These are phyloP conservation scores for Drosophila leonis DNA, from an alignment of 2,888 invertebrate species.

Conservation along the genomic window DNA sequence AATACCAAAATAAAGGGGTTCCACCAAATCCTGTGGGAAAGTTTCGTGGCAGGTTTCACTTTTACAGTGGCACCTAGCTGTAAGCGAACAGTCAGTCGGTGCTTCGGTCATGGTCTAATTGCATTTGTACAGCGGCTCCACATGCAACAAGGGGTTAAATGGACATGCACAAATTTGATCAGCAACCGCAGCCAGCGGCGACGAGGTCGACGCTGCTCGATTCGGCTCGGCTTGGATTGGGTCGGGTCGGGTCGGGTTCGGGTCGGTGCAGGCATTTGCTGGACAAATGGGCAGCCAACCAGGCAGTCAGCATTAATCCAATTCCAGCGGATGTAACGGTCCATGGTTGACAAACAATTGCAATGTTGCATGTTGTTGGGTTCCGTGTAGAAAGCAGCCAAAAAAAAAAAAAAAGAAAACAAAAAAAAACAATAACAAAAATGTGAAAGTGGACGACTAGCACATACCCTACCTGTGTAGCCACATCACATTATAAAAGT, in stretches of 20 bases:
- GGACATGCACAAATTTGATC: conserved; percentile 73
- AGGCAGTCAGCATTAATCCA: conserved; percentile 67
- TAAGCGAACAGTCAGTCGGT: conserved; percentile 1
- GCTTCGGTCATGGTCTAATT: conserved; percentile 82
- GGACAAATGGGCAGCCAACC: conserved; percentile 29
- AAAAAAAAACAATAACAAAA: neutral
- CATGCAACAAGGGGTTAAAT: conserved; percentile 72
- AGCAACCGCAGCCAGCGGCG: conserved; percentile 27
- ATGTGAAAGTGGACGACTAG: neutral
- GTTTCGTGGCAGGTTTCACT: conserved; percentile 41
- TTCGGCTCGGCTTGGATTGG: neutral
- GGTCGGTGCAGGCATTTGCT: conserved; percentile 3
- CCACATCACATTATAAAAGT: too few relatives aligned
- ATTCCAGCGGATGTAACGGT: conserved; percentile 84
- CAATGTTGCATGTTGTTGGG: conserved; percentile 57
- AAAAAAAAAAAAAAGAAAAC: neutral
- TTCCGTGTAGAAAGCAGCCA: conserved; percentile 32
- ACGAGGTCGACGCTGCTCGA: neutral
- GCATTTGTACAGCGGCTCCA: conserved; percentile 53
- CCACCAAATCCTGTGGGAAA: conserved; percentile 71
- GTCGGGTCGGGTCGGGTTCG: neutral
- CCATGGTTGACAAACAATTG: conserved; percentile 83
- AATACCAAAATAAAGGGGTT: conserved; percentile 40
- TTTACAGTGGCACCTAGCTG: conserved; percentile 35
- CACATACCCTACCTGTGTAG: neutral